These are phyloP conservation scores for Phasianus colchicus DNA, from an alignment of 2,113 vertebrate genomes.

Conservation along the genomic window DNA sequence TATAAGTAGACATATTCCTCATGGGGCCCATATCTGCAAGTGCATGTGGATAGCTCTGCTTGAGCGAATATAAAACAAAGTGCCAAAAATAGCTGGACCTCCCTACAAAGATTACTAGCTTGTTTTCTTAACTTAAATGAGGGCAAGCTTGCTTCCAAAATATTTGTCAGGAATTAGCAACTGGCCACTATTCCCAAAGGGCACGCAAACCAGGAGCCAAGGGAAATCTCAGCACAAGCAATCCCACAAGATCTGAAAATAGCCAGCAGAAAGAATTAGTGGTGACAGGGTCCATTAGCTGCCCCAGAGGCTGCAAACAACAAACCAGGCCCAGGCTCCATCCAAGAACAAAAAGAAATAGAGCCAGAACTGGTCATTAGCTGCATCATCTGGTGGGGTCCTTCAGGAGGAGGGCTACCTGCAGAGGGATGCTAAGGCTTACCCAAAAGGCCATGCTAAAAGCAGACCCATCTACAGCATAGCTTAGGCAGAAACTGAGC, in stretches of 20 bases:
- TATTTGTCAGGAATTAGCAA: neutral
- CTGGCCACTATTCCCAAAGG: neutral
- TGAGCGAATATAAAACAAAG: neutral
- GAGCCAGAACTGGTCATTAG: neutral
- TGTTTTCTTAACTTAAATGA: neutral
- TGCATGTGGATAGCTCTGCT: neutral
- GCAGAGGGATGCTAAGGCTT: rapidly evolving
- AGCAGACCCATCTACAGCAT: neutral
- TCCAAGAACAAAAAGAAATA: neutral
- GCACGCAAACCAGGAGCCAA: neutral
- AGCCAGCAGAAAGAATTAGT: neutral
- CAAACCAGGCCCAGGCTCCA: neutral
- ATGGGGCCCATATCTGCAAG: neutral
- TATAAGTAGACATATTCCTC: neutral
- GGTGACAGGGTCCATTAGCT: neutral
- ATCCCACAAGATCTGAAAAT: neutral
- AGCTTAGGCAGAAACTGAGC: neutral
- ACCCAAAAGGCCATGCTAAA: neutral
- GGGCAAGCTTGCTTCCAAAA: neutral
- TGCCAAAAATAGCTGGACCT: neutral
- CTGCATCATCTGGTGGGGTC: neutral
- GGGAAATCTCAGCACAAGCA: neutral
- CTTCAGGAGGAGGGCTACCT: neutral
- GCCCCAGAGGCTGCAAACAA: neutral
- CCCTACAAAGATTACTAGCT: neutral